Base-by-base conservation (phyloP, 2,797 vertebrate species). In the Molossus molossus region DNA sequence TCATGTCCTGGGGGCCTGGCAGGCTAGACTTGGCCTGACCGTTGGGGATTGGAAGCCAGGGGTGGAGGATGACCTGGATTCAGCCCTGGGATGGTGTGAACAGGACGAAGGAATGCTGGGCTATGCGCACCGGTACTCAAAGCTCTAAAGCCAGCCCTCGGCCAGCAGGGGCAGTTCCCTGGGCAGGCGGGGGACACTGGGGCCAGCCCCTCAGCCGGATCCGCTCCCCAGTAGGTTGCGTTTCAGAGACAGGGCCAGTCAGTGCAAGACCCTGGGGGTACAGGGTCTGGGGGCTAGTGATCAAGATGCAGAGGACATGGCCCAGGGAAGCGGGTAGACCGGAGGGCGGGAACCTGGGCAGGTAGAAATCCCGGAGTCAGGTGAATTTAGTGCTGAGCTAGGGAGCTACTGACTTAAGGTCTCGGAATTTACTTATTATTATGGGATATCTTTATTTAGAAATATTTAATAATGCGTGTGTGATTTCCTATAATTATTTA, bases 141-240 rank as follows among this genome's bases (percentile, higher is more conserved):
- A n/a, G 53, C 55, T 55, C 25, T 33, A 45, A 57, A 48, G 9
- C 25, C 48, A 80, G 57, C 13, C 14, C 53, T 29, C 4, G 73
- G 17, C 57, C 1, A 45, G 53, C 6, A 21, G 72, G 69, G 55
- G 14, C 1, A 7, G 27, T 23, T 23, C 3, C 0, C 23, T 11
- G 33, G 27, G 5, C 15, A 48, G 18, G 11, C 40, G 6, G 33
- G 50, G 20, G 9, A 60, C 27, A 3, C 77, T 9, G 55, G 23
- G 60, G n/a, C 70, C 9, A 9, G 12, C 7, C 12, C 62, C 8
- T 0, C 3, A 0, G 20, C 2, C 1, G 55, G 27, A 53, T 17
- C 57, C 9, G 6, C 29, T 72, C 18, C 13, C 70, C 1, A 4
- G 20, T 6, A 82, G 60, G 12, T 55, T 84, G 33, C 1, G 0